Evolutionary conservation across 1,140 invertebrate genomes (phyloP), one percentile per base, ranked within the genome.

Genomic region (Drosophila rufa): DNA sequence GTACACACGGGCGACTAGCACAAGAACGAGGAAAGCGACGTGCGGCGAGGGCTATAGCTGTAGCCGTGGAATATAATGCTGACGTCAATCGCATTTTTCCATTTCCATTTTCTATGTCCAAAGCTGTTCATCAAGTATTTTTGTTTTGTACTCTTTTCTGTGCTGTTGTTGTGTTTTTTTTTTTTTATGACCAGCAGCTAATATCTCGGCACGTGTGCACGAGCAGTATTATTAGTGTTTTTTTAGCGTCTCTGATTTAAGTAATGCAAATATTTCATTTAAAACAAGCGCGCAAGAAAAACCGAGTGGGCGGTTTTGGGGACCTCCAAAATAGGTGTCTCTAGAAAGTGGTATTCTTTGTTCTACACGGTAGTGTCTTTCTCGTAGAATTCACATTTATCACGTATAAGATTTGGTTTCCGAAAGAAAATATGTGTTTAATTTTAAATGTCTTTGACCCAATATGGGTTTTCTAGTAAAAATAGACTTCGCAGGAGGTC

Each of bases 81-180:
- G 85, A 90, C 85, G 85, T 90, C 85, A 90, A 90, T 90, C 71
- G 85, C 79, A 82, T 91, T 90, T 90, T 90, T 90, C 81, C 81
- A 86, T 81, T 81, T 82, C 74, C 75, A 71, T 81, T 89, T 89
- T 80, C 77, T 69, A 62, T 73, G 67, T 75, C 84, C 33, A 83
- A 83, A 89, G 73, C 86, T 82, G 76, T 85, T 90, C 60, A 82
- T 79, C 55, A 79, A 80, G 82, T 83, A 77, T 74, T 79, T 80
- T 85, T 75, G 77, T 81, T 80, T 77, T 67, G 53, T 50, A 64
- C 59, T 48, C 60, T 62, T 47, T 65, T 62, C 7, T 42, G 3
- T 17, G 11, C 11, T 12, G 3, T 38, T 38, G 12, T 50, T 64
- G 56, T 12, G 56, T 8, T 42, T 46, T 27, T 50, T 65, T 50